These are phyloP conservation scores for Parasteatoda lunata DNA, from an alignment of 2,888 invertebrate species.

Conservation along the genomic window DNA sequence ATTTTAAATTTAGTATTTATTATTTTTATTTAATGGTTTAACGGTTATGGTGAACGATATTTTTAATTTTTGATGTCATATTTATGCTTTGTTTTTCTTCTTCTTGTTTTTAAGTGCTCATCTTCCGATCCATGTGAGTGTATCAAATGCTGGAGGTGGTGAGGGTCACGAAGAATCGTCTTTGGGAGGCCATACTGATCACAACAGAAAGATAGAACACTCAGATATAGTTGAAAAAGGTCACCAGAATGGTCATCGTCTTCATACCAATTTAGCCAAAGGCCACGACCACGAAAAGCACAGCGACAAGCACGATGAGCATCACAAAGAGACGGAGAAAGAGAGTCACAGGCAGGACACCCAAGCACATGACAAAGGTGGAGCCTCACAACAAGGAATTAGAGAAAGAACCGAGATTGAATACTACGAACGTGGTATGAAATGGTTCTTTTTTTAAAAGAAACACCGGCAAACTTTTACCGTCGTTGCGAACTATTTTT, in stretches of 20 bases:
- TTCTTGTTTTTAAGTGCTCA: constrained; percentile 24
- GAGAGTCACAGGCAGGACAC: constrained; percentile 58
- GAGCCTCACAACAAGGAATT: constrained; percentile 67
- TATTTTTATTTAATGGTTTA: too few relatives aligned
- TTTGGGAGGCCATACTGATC: constrained; percentile 19
- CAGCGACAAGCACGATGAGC: constrained; percentile 52
- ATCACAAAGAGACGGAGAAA: constrained; percentile 56
- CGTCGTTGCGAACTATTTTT: too few relatives aligned
- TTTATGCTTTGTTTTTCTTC: too few relatives aligned
- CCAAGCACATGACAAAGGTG: constrained; percentile 68
- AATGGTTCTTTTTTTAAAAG: neutral
- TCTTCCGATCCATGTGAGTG: constrained; percentile 24
- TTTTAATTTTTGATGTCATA: too few relatives aligned
- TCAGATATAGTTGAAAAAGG: constrained; percentile 41
- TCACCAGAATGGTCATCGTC: constrained; percentile 31
- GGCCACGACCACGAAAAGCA: constrained; percentile 58
- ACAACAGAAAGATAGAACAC: constrained; percentile 54
- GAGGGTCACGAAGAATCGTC: constrained; percentile 12
- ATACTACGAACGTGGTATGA: constrained; percentile 69
- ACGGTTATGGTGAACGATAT: too few relatives aligned
- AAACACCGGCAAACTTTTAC: too few relatives aligned
- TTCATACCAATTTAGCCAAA: constrained; percentile 26
- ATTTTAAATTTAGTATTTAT: too few relatives aligned
- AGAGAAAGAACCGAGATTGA: constrained; percentile 70
- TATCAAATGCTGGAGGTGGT: constrained; percentile 9